A percentile compares a stretch with the other conserved stretches of the same genome.
These are phyloP conservation scores for Scalopus aquaticus DNA, from an alignment of 2,113 vertebrate genomes.

Conservation along the genomic window DNA sequence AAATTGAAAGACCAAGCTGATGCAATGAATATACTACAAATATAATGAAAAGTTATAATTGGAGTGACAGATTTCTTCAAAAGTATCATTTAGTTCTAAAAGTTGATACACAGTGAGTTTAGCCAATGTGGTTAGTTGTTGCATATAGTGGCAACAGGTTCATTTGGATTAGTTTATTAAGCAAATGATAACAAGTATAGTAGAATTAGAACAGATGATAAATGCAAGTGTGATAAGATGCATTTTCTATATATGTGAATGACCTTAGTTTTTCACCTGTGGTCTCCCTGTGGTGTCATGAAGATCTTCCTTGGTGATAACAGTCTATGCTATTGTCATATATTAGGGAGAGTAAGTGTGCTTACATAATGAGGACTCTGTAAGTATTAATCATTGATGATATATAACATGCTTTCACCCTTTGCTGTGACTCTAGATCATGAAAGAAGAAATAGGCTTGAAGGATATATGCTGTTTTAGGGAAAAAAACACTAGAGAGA, in stretches of 20 bases:
- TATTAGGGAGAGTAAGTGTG: neutral
- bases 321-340: neutral
- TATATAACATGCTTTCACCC: neutral
- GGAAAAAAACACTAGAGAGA: neutral
- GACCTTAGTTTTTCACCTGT: neutral
- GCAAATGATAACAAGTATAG: neutral
- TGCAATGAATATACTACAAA: conserved; percentile 1
- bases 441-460: neutral
- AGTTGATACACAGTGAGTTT: neutral
- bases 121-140: neutral
- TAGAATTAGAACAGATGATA: neutral
- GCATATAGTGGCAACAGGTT: neutral
- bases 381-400: conserved; percentile 9
- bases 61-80: neutral
- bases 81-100: conserved; percentile 19
- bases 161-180: conserved; percentile 9
- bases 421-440: neutral
- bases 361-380: neutral
- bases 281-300: neutral
- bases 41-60: conserved; percentile 5
- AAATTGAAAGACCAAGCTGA: neutral
- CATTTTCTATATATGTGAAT: neutral
- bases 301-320: conserved; percentile 26
- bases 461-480: neutral
- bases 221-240: neutral